Evolutionary conservation across 2,888 invertebrate genomes (phyloP).

Genomic region (Iselma pallidipennis): DNA sequence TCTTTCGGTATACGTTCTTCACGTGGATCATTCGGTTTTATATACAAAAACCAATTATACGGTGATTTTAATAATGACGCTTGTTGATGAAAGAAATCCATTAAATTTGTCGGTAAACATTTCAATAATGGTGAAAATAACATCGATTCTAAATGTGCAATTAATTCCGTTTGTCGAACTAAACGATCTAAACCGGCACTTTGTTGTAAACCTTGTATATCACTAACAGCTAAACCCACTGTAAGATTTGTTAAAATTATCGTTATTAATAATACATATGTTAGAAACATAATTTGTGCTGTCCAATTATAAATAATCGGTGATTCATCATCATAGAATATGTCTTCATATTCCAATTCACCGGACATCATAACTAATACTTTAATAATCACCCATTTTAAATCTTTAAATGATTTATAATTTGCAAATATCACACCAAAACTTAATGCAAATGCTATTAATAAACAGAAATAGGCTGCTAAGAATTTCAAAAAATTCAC

Average conservation of each 20-base stretch:
- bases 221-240: conserved; percentile 84
- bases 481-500: conserved; percentile 82
- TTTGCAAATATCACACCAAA: conserved; percentile 82
- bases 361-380: conserved; percentile 90
- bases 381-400: conserved; percentile 70
- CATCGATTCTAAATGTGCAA: conserved; percentile 81
- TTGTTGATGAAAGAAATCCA: conserved; percentile 69
- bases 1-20: conserved; percentile 79
- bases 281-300: conserved; percentile 74
- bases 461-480: conserved; percentile 76
- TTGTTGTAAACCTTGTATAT: conserved; percentile 79
- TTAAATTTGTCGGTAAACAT: conserved; percentile 63
- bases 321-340: conserved; percentile 67
- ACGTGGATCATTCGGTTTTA: conserved; percentile 81
- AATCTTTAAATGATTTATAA: conserved; percentile 70
- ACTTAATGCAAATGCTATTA: conserved; percentile 78
- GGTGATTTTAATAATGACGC: conserved; percentile 77
- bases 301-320: conserved; percentile 63
- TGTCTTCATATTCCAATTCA: conserved; percentile 82
- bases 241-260: conserved; percentile 81
- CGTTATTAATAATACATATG: conserved; percentile 78
- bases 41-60: conserved; percentile 72
- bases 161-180: conserved; percentile 79
- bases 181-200: conserved; percentile 79
- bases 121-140: conserved; percentile 76